Conservation (phyloP, 2,888 invertebrate genomes). For the Taphrorychus bicolor region DNA sequence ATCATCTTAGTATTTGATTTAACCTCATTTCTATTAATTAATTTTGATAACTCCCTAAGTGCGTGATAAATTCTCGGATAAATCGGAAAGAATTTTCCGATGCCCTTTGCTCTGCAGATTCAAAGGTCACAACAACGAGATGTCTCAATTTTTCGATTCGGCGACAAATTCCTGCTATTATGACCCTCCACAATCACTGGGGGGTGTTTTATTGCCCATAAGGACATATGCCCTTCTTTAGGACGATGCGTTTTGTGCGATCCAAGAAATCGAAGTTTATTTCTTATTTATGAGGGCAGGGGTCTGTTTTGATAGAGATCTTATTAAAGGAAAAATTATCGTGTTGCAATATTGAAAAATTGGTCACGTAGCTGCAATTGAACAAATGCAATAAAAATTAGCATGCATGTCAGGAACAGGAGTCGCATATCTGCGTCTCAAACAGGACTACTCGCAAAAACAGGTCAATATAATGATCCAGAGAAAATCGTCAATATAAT, state of each 20-base stretch:
- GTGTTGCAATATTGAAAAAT: background rate
- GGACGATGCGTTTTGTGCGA: background rate
- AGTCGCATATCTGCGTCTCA: background rate
- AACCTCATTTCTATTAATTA: background rate
- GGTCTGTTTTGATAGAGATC: background rate
- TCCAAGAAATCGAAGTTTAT: background rate
- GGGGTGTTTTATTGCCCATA: conserved; percentile 11
- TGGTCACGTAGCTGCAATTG: background rate
- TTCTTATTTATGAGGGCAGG: background rate
- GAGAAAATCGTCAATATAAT: background rate
- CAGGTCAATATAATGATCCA: background rate
- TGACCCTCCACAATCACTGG: conserved; percentile 17
- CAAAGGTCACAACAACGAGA: conserved; percentile 24
- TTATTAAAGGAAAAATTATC: background rate
- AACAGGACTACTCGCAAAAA: background rate
- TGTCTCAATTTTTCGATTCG: conserved; percentile 33
- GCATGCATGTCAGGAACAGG: background rate
- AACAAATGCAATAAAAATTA: background rate
- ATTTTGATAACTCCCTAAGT: too few species aligned
- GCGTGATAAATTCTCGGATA: too few species aligned
- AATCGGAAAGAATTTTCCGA: too few species aligned
- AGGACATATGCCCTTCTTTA: background rate
- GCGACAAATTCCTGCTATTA: conserved; percentile 31
- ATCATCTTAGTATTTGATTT: background rate
- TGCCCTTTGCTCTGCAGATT: too few species aligned